Conservation (phyloP, 2,113 vertebrate genomes). For the Micromys minutus region DNA sequence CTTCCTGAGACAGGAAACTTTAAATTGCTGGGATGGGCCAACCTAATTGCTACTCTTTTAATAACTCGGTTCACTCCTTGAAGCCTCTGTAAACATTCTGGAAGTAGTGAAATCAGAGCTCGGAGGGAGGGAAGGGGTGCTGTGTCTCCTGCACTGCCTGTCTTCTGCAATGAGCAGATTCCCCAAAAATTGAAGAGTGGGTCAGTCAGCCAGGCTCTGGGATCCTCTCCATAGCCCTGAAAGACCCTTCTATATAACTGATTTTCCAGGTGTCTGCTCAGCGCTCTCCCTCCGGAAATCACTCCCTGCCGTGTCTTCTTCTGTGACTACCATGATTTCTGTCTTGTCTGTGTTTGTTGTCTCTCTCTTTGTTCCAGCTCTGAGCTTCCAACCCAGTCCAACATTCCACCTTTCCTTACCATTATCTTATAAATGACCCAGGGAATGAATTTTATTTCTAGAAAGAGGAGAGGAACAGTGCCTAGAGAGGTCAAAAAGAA, state of each 20-base stretch:
- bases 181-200: background rate
- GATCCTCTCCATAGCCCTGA: background rate
- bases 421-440: background rate
- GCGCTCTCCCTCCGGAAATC: accelerated
- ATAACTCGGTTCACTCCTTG: constrained; percentile 75
- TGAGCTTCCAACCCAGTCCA: background rate
- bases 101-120: constrained; percentile 52
- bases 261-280: background rate
- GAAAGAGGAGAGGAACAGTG: background rate
- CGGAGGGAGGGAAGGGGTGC: constrained; percentile 33
- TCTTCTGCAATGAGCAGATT: background rate
- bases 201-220: accelerated
- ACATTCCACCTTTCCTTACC: accelerated
- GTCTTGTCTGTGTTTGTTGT: too few species aligned
- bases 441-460: background rate
- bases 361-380: accelerated
- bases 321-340: accelerated
- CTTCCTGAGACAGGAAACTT: constrained; percentile 86
- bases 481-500: background rate
- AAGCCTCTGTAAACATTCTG: constrained; percentile 78
- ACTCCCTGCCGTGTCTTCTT: accelerated
- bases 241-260: background rate
- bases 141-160: background rate
- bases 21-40: constrained; percentile 85
- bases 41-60: constrained; percentile 84